These are phyloP conservation scores for Andricus quercusramuli DNA, from an alignment of 2,888 invertebrate species.

Conservation along the genomic window DNA sequence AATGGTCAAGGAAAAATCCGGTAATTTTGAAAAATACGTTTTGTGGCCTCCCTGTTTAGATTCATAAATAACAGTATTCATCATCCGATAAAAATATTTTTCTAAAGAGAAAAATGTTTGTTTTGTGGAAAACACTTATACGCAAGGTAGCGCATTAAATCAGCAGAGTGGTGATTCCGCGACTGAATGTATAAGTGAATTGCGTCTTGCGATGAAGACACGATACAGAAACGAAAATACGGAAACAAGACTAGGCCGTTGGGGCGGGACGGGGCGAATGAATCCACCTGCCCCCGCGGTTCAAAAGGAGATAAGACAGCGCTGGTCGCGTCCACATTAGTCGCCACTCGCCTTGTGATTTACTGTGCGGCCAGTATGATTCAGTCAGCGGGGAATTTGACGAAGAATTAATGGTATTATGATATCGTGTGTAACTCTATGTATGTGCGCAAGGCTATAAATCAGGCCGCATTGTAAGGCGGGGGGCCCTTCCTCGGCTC, in stretches of 20 bases:
- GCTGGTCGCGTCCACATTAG: slow-evolving; percentile 75
- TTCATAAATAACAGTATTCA: too few species aligned
- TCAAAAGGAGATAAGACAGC: slow-evolving; percentile 72
- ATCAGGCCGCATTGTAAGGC: slow-evolving; percentile 77
- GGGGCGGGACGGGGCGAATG: slow-evolving; percentile 55
- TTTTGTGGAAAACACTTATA: too few species aligned
- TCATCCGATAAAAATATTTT: too few species aligned
- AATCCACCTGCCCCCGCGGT: slow-evolving; percentile 75
- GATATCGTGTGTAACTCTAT: slow-evolving; percentile 78
- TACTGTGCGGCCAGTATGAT: slow-evolving; percentile 77
- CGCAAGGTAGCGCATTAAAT: slow-evolving; percentile 1
- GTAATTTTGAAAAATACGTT: too few species aligned
- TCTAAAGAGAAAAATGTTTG: too few species aligned
- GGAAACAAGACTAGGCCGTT: slow-evolving; percentile 44
- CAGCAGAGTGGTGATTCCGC: background rate
- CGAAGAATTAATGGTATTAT: slow-evolving; percentile 79
- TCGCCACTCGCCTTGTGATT: slow-evolving; percentile 77
- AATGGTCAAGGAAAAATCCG: too few species aligned
- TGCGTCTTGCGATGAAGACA: slow-evolving; percentile 44
- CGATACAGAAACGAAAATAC: slow-evolving; percentile 51
- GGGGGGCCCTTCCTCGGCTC: slow-evolving; percentile 69
- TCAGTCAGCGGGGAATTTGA: slow-evolving; percentile 79
- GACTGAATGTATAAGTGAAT: slow-evolving; percentile 15
- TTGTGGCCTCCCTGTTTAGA: too few species aligned
- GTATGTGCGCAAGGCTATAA: slow-evolving; percentile 77